These are phyloP conservation scores for Plebejus anna DNA, from an alignment of 2,888 invertebrate species.

Conservation along the genomic window DNA sequence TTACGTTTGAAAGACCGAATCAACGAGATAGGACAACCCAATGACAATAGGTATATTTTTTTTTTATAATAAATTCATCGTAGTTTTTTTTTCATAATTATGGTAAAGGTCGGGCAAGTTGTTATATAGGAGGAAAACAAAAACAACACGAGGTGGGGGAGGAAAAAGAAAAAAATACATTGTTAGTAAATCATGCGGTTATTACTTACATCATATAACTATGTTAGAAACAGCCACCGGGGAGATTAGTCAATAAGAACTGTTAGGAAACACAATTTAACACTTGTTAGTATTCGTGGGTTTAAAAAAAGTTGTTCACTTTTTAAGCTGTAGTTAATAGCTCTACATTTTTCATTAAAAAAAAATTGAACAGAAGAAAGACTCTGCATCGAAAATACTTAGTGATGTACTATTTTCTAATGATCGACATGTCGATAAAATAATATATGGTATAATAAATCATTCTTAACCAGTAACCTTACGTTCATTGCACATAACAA, in stretches of 20 bases:
- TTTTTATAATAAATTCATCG: slow-evolving; percentile 48
- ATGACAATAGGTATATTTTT: slow-evolving; percentile 39
- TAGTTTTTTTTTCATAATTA: not conserved
- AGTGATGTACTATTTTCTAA: not conserved
- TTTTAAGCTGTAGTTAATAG: not conserved
- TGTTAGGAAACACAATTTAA: not conserved
- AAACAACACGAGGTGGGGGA: slow-evolving; percentile 50
- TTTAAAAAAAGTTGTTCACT: not conserved
- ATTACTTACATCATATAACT: slow-evolving; percentile 26
- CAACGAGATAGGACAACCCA: slow-evolving; percentile 14
- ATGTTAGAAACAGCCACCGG: not conserved
- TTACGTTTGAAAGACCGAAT: slow-evolving; percentile 44
- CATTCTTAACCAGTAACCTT: not conserved
- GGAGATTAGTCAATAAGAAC: not conserved
- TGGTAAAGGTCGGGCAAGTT: not conserved
- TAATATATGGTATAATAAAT: not conserved
- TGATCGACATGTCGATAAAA: not conserved
- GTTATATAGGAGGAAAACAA: slow-evolving; percentile 40
- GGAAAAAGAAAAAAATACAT: slow-evolving; percentile 45
- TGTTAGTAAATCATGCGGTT: slow-evolving; percentile 54
- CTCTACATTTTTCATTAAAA: not conserved
- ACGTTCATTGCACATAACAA: not conserved
- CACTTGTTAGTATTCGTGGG: not conserved
- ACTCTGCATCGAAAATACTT: not conserved
- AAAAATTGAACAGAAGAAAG: too few relatives aligned